These are phyloP conservation scores for Galbula dea DNA, from an alignment of 2,113 vertebrate species.

Conservation along the genomic window DNA sequence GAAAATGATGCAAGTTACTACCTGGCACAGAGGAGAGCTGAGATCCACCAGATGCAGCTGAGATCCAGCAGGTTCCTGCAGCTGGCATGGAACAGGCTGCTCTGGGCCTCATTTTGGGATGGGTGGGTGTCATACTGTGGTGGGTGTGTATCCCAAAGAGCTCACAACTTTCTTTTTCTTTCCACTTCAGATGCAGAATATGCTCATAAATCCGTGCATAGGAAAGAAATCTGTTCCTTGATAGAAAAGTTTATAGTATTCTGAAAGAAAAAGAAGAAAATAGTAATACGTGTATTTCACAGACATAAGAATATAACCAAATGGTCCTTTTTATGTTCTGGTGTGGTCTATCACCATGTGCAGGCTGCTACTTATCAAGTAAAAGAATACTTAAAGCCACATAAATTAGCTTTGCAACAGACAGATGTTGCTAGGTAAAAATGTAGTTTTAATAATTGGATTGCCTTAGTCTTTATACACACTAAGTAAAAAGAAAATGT, in stretches of 20 bases:
- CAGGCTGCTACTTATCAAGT: not conserved
- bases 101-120: not conserved
- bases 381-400: not conserved
- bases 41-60: not conserved
- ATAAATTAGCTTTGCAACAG: rapidly evolving
- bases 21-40: not conserved
- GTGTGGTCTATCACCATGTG: not conserved
- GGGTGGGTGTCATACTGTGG: not conserved
- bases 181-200: not conserved
- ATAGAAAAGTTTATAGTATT: not conserved
- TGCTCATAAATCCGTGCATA: not conserved
- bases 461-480: not conserved
- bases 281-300: not conserved
- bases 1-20: not conserved
- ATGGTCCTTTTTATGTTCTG: not conserved
- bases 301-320: not conserved
- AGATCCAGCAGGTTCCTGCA: not conserved
- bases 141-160: not conserved
- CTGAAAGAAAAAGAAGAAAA: not conserved
- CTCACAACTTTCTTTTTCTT: not conserved
- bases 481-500: not conserved
- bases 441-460: not conserved
- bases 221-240: not conserved
- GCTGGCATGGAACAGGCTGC: not conserved
- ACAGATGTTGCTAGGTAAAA: not conserved